Base-by-base conservation (phyloP, 2,888 invertebrate genomes). In the Acronicta psi region DNA sequence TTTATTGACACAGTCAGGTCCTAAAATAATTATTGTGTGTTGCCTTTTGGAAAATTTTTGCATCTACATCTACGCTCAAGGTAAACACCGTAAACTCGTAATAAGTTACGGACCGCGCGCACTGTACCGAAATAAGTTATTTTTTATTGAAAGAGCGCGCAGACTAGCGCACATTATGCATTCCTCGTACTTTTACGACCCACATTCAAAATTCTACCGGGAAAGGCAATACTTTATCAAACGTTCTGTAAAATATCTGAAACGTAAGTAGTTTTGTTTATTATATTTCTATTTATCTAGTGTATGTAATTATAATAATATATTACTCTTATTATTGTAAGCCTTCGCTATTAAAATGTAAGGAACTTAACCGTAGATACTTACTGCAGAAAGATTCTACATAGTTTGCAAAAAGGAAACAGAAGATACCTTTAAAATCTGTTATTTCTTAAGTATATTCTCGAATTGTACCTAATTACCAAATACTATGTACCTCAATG, bases 91-190 rank as follows among this genome's bases (percentile, higher is more conserved):
- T 59, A 67, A 53, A 45, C 43, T 54, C 18, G 14, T 49, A 49
- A 40, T 40, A 52, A 41, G 46, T 51, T 29, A 45, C 23, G 14
- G 37, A n/a, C 45, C 25, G 25, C 29, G 58, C 56, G 53, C 51
- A 62, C 56, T 75, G 57, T 68, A 74, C 58, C 69, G 67, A 72
- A 77, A 74, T 69, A 70, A 77, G 58, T 70, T 71, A 75, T 65
- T 69, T 75, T 75, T 70, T 62, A 75, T 73, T 67, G 61, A 56
- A 67, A 56, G 52, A 69, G 53, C 51, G 56, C 47, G 36, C 43
- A 51, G 62, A 60, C 61, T 66, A 43, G 47, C 38, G 44, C 49
- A 64, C 54, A 65, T 76, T 73, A 75, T 59, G 63, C 63, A 74
- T 66, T 70, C 67, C 63, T 59, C 51, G 58, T 52, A 55, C 58